These are phyloP conservation scores for Misgurnus anguillicaudatus DNA, from an alignment of 2,113 vertebrate species.

Conservation along the genomic window DNA sequence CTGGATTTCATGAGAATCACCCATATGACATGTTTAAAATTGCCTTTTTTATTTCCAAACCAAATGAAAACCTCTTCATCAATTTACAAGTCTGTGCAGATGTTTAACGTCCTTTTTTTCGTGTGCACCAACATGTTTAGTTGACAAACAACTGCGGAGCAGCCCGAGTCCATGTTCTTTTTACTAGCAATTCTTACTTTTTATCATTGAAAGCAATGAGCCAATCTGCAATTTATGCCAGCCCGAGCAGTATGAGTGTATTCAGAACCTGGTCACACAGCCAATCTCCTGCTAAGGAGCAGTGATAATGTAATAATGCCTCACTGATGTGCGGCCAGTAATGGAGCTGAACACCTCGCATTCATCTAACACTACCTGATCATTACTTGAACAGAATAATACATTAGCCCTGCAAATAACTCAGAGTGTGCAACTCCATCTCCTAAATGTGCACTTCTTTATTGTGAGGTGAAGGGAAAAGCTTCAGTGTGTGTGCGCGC, in stretches of 20 bases:
- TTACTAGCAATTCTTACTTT: conserved; percentile 86
- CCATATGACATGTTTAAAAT: too few relatives aligned
- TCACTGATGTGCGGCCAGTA: conserved; percentile 90
- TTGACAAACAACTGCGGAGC: conserved; percentile 78
- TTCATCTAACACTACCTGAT: conserved; percentile 88
- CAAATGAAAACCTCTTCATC: background rate
- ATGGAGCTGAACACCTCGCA: conserved; percentile 92
- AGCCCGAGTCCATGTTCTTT: conserved; percentile 78
- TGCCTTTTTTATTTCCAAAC: background rate
- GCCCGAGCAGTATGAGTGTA: conserved; percentile 86
- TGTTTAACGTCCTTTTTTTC: conserved; percentile 57
- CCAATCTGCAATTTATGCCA: conserved; percentile 87
- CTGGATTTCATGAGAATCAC: too few relatives aligned
- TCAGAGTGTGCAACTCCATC: conserved; percentile 59
- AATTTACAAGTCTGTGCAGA: conserved; percentile 29
- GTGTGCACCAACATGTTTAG: conserved; percentile 66
- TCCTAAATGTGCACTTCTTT: conserved; percentile 46
- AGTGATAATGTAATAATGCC: conserved; percentile 93
- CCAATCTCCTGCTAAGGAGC: conserved; percentile 92
- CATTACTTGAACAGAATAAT: conserved; percentile 83
- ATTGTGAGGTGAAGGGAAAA: conserved; percentile 30
- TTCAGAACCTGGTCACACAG: conserved; percentile 88
- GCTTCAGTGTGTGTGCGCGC: background rate
- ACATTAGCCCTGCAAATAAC: conserved; percentile 77
- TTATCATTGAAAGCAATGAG: conserved; percentile 94